Evolutionary conservation across 2,797 vertebrate species (phyloP).

Genomic region (Mallotus villosus): DNA sequence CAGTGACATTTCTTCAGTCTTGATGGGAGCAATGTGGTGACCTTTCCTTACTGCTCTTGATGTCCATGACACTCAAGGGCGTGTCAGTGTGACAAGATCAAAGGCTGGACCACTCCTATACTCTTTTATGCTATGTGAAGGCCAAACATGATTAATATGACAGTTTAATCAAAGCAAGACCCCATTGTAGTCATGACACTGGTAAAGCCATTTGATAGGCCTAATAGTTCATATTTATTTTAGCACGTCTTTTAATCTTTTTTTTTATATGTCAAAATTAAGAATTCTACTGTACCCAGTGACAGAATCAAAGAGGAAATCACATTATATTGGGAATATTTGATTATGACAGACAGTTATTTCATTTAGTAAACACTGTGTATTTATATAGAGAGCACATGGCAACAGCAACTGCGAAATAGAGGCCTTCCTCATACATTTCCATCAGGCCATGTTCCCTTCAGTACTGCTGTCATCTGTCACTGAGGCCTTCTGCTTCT

Average conservation of each 20-base stretch:
- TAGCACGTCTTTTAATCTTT: too few species aligned
- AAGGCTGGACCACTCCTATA: slow-evolving; percentile 30
- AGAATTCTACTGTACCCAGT: too few species aligned
- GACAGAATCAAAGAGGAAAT: not conserved
- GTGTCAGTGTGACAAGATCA: slow-evolving; percentile 52
- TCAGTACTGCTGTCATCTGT: slow-evolving; percentile 1
- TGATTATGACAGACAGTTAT: not conserved
- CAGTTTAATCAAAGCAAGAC: not conserved
- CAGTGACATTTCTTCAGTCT: slow-evolving; percentile 59
- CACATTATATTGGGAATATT: not conserved
- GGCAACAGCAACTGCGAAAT: too few species aligned
- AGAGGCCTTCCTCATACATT: not conserved
- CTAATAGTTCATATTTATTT: too few species aligned
- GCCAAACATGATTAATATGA: not conserved
- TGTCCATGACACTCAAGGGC: slow-evolving; percentile 44
- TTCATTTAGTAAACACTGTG: not conserved
- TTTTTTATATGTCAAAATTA: too few species aligned
- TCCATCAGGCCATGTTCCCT: not conserved
- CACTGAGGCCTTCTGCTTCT: not conserved
- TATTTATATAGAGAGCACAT: too few species aligned
- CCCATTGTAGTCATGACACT: not conserved
- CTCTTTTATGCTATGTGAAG: slow-evolving; percentile 15
- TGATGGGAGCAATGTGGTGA: slow-evolving; percentile 62
- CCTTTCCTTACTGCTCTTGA: slow-evolving; percentile 58
- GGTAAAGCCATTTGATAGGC: too few species aligned